Conservation (phyloP, 1,140 invertebrate species). For the Aphidius ervi region DNA sequence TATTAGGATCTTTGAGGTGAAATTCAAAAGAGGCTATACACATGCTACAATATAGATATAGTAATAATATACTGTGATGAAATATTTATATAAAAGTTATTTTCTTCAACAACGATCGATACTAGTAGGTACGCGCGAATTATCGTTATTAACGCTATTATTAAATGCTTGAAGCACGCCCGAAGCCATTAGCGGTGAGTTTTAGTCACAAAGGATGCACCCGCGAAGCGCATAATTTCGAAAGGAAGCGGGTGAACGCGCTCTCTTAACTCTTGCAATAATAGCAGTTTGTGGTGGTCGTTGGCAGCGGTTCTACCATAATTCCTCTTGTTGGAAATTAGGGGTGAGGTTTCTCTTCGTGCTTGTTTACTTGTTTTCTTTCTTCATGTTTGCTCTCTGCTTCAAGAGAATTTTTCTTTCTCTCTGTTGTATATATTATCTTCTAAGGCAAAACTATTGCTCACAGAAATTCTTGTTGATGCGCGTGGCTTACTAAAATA, state of each 20-base stretch:
- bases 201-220: constrained; percentile 28
- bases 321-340: constrained; percentile 8
- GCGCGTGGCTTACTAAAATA: too few relatives aligned
- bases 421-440: too few relatives aligned
- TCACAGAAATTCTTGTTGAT: too few relatives aligned
- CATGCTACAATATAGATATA: not conserved
- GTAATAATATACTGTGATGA: not conserved
- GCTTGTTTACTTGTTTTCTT: too few relatives aligned
- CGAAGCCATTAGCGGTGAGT: constrained; percentile 27
- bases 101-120: constrained; percentile 14
- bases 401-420: too few relatives aligned
- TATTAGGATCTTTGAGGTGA: too few relatives aligned
- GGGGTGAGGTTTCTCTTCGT: too few relatives aligned
- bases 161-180: constrained; percentile 30
- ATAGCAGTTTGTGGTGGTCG: constrained; percentile 24
- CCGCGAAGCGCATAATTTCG: constrained; percentile 23
- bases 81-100: not conserved
- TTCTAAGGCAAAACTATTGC: too few relatives aligned
- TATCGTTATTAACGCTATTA: constrained; percentile 30
- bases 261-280: constrained; percentile 23
- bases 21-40: too few relatives aligned
- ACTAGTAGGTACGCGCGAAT: constrained; percentile 21
- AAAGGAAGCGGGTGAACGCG: constrained; percentile 13
- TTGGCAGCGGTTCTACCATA: not conserved
- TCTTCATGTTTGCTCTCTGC: too few relatives aligned